Evolutionary conservation across 2,113 vertebrate genomes (phyloP), one percentile per base, ranked within the genome.

Genomic region (Galeopterus variegatus): DNA sequence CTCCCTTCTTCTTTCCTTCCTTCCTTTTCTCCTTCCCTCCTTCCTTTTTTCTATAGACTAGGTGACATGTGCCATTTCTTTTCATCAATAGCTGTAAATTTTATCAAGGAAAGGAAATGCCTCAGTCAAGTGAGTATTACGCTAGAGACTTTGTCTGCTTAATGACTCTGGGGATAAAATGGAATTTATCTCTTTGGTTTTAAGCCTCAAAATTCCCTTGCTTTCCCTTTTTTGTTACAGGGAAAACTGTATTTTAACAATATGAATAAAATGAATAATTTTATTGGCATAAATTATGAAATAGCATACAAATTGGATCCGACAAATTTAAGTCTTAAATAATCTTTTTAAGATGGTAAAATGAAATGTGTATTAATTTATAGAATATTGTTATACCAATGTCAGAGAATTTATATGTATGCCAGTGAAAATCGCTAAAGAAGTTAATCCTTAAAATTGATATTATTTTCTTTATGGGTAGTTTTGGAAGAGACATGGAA

Each of bases 161-260:
- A 88, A 93, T 97, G 90, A 89, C 87, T 73, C 79, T 52, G 95
- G 81, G 36, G 95, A 24, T 8, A 93, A 73, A 96, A 96, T 82
- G 2, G 31, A 60, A 62, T 95, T 96, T 81, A 96, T 93, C n/a
- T 88, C 72, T 98, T 97, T 95, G 88, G 93, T 96, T 97, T 95
- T 95, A 92, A 94, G 26, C 41, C 88, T 97, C 73, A 95, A 87
- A 93, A 65, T 76, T 97, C 93, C 88, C 97, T 21, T 88, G 1
- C 62, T 62, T 73, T 77, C 24, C 36, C 82, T 97, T 91, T 64
- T 75, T 21, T 88, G 19, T 21, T 54, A 5, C 1, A 50, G 77
- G 64, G 48, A 91, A 95, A 81, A 73, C 26, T 69, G 33, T 11
- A 80, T 48, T 86, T 84, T 87, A 50, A 48, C 14, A 70, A 77